Evolutionary conservation across 2,888 invertebrate species (phyloP).

Genomic region (Tuta absoluta): DNA sequence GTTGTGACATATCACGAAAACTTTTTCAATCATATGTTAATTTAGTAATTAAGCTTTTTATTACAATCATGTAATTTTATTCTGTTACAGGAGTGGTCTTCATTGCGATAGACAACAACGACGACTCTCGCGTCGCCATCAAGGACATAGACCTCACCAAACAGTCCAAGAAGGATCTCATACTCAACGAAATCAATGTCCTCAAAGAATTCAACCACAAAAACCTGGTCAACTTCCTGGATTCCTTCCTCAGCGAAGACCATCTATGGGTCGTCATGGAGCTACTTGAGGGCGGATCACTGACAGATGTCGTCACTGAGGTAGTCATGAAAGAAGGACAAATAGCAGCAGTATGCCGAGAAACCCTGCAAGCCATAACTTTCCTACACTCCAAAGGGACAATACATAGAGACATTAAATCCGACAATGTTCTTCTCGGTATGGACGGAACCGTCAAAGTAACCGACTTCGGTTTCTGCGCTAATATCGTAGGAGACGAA

Average conservation of each 20-base stretch:
- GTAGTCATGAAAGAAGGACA: slow-evolving; percentile 98
- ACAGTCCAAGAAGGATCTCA: slow-evolving; percentile 97
- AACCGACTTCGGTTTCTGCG: slow-evolving; percentile 99
- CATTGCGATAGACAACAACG: slow-evolving; percentile 89
- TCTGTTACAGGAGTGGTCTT: slow-evolving; percentile 88
- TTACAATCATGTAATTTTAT: background rate
- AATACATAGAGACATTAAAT: slow-evolving; percentile 97
- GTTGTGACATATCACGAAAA: background rate
- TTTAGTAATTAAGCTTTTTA: background rate
- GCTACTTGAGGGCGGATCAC: slow-evolving; percentile 94
- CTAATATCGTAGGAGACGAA: slow-evolving; percentile 96
- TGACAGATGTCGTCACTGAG: slow-evolving; percentile 98
- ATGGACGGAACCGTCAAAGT: slow-evolving; percentile 96
- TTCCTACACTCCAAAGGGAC: slow-evolving; percentile 95
- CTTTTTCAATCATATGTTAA: background rate
- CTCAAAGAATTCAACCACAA: slow-evolving; percentile 95
- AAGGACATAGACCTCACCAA: slow-evolving; percentile 97
- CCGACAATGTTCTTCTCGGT: slow-evolving; percentile 97
- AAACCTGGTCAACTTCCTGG: slow-evolving; percentile 97
- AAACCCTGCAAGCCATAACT: slow-evolving; percentile 90
- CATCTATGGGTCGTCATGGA: slow-evolving; percentile 99
- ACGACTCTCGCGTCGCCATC: slow-evolving; percentile 91
- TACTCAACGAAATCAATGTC: slow-evolving; percentile 96
- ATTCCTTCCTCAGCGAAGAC: slow-evolving; percentile 94
- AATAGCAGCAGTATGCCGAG: slow-evolving; percentile 96